Conservation (phyloP, 2,797 vertebrate species). For the Lerista edwardsae region DNA sequence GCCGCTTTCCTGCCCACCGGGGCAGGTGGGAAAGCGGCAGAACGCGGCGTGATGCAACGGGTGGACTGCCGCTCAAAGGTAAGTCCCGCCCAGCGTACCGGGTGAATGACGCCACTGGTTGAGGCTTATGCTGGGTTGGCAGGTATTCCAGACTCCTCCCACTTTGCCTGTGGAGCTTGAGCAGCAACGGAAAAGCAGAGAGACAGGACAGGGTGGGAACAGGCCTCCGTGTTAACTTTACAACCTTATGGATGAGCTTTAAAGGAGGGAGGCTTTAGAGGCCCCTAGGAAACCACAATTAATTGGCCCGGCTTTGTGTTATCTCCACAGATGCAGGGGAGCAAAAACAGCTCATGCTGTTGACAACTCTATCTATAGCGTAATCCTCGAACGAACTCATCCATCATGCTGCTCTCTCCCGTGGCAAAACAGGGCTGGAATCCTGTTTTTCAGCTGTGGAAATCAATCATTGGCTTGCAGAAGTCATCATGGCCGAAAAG, state of each 20-base stretch:
- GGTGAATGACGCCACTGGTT: too few relatives aligned
- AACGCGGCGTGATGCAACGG: too few relatives aligned
- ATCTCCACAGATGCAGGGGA: slow-evolving; percentile 61
- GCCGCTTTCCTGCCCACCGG: too few relatives aligned
- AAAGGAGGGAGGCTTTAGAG: slow-evolving; percentile 59
- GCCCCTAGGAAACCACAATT: slow-evolving; percentile 65
- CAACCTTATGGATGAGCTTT: slow-evolving; percentile 59
- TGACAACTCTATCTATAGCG: slow-evolving; percentile 84
- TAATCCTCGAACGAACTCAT: slow-evolving; percentile 73
- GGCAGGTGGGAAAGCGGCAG: too few relatives aligned
- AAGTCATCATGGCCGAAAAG: slow-evolving; percentile 73
- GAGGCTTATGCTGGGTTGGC: too few relatives aligned
- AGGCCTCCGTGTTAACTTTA: slow-evolving; percentile 59
- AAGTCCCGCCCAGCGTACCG: too few relatives aligned
- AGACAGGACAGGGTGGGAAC: slow-evolving; percentile 48
- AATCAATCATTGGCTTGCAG: slow-evolving; percentile 81
- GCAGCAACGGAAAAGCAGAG: slow-evolving; percentile 40
- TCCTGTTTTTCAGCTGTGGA: slow-evolving; percentile 78
- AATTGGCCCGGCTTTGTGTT: slow-evolving; percentile 69
- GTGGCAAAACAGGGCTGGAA: slow-evolving; percentile 72
- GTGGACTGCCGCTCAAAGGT: too few relatives aligned
- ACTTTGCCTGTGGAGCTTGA: slow-evolving; percentile 17
- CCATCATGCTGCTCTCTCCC: slow-evolving; percentile 70
- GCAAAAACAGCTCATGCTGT: slow-evolving; percentile 77
- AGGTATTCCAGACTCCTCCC: background rate